phyloP scores from a whole-genome alignment of 2,888 invertebrate genomes.

The Eurytoma californica region DNA sequence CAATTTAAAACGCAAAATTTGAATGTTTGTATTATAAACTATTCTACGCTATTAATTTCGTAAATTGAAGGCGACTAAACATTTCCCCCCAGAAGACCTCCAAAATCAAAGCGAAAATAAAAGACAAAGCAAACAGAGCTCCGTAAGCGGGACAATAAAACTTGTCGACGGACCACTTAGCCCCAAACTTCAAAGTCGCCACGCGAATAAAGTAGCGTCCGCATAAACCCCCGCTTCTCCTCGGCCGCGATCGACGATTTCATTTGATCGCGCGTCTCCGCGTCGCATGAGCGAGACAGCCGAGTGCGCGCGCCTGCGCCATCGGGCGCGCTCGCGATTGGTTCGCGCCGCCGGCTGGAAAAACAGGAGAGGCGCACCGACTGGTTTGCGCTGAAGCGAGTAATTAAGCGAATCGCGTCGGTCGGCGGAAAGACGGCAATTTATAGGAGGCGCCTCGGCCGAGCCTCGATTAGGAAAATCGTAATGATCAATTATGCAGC shows the following conservation, averaged over 20 bases:
- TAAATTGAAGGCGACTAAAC: too few species aligned
- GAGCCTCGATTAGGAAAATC: slow-evolving; percentile 50
- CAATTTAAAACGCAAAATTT: too few species aligned
- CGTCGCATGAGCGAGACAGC: not conserved
- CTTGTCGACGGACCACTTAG: slow-evolving; percentile 29
- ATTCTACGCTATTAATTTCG: too few species aligned
- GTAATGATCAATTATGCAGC: slow-evolving; percentile 49
- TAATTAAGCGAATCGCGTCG: slow-evolving; percentile 38
- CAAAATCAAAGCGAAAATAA: too few species aligned
- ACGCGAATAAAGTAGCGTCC: slow-evolving; percentile 19
- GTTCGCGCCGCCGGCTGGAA: not conserved
- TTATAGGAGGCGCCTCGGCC: slow-evolving; percentile 8
- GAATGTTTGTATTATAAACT: too few species aligned
- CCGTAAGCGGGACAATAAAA: slow-evolving; percentile 14
- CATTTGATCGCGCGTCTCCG: slow-evolving; percentile 63
- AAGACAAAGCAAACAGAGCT: too few species aligned
- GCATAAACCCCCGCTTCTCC: not conserved
- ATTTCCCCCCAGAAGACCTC: too few species aligned
- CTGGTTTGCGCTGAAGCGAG: slow-evolving; percentile 29
- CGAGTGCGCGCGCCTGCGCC: slow-evolving; percentile 18
- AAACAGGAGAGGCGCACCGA: not conserved
- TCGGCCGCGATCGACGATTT: slow-evolving; percentile 59
- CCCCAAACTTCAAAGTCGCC: slow-evolving; percentile 27
- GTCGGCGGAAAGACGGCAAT: slow-evolving; percentile 12
- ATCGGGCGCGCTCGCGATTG: not conserved